Evolutionary conservation across 1,140 invertebrate species (phyloP).

Genomic region (Hylaeus volcanicus): DNA sequence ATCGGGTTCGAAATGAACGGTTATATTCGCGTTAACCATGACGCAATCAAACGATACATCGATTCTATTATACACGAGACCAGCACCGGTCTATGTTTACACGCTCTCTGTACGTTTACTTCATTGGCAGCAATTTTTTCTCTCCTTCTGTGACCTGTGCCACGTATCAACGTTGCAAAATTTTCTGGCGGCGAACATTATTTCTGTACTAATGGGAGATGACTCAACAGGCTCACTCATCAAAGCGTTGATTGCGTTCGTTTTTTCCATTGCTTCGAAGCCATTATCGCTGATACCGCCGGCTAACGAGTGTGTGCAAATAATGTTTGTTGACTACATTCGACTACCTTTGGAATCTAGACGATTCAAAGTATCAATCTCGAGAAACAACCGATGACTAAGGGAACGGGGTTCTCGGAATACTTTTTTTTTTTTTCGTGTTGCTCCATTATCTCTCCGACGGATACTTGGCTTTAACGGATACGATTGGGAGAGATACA

Average conservation of each 20-base stretch:
- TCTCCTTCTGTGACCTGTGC: no score
- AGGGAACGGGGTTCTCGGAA: conserved; percentile 38
- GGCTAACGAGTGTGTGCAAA: conserved; percentile 52
- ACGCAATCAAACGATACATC: conserved; percentile 42
- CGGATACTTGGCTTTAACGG: conserved; percentile 27
- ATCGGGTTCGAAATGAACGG: conserved; percentile 53
- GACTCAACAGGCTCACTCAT: conserved; percentile 51
- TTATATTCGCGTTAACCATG: conserved; percentile 52
- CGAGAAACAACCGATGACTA: conserved; percentile 28
- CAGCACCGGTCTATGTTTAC: conserved; percentile 18
- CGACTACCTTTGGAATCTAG: conserved; percentile 50
- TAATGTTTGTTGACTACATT: conserved; percentile 47
- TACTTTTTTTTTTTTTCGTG: conserved; percentile 24
- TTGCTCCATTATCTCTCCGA: conserved; percentile 31
- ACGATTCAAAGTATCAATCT: conserved; percentile 59
- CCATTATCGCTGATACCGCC: conserved; percentile 54
- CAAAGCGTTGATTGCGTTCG: conserved; percentile 57
- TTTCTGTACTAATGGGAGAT: conserved; percentile 37
- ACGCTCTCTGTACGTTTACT: conserved; percentile 12
- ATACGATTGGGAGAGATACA: conserved; percentile 24
- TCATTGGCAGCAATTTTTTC: conserved; percentile 13
- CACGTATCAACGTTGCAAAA: conserved; percentile 13
- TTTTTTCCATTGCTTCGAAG: conserved; percentile 49
- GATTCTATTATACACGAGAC: conserved; percentile 44
- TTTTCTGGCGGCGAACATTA: conserved; percentile 7